Evolutionary conservation across 2,888 invertebrate genomes (phyloP).

Genomic region (Amaurobius ferox): DNA sequence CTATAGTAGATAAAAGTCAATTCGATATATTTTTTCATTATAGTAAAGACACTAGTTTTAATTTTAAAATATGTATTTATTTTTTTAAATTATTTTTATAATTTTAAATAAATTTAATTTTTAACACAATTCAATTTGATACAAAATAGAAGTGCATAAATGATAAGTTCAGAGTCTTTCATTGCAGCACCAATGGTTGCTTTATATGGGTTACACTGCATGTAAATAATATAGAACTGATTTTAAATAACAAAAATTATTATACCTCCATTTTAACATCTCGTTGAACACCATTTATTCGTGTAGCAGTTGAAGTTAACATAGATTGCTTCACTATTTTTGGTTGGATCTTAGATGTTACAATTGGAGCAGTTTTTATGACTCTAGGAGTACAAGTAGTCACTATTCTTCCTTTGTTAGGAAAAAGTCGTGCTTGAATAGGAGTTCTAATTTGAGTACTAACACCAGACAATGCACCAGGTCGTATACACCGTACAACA

Average conservation of each 20-base stretch:
- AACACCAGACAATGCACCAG: slow-evolving; percentile 32
- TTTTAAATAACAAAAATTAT: not conserved
- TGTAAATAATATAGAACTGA: no score
- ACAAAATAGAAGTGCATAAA: no score
- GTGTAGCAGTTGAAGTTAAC: slow-evolving; percentile 32
- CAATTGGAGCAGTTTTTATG: slow-evolving; percentile 34
- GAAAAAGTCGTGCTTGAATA: slow-evolving; percentile 43
- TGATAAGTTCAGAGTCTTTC: no score
- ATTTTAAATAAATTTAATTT: no score
- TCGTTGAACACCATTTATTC: slow-evolving; percentile 73
- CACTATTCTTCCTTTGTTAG: slow-evolving; percentile 51
- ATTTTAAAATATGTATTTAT: no score
- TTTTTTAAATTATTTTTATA: no score
- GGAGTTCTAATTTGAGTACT: slow-evolving; percentile 38
- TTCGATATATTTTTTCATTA: no score
- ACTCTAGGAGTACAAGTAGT: slow-evolving; percentile 28
- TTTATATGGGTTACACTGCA: no score
- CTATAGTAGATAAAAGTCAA: no score
- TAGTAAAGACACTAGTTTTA: no score
- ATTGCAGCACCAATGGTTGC: no score
- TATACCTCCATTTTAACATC: slow-evolving; percentile 70
- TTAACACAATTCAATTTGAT: no score
- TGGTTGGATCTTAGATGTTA: slow-evolving; percentile 38
- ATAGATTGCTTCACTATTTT: slow-evolving; percentile 40
- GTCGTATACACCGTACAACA: slow-evolving; percentile 37